These are phyloP conservation scores for Sebastes fasciatus DNA, from an alignment of 2,113 vertebrate genomes.

Conservation along the genomic window DNA sequence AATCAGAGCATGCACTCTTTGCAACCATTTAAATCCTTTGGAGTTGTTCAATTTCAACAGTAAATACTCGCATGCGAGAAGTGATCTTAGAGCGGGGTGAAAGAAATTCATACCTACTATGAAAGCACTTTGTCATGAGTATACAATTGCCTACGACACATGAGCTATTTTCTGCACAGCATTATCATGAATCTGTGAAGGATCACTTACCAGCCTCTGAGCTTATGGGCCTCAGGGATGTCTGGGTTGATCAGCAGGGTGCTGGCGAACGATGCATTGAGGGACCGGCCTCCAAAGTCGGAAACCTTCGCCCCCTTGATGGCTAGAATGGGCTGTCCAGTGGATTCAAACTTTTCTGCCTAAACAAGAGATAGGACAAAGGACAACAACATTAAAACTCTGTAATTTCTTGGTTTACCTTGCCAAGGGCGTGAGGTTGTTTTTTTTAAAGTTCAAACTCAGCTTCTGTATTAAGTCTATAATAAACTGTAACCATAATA, in stretches of 20 bases:
- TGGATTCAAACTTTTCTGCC: slow-evolving; percentile 97
- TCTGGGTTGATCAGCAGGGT: slow-evolving; percentile 95
- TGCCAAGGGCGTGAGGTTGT: not conserved
- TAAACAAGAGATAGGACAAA: slow-evolving; percentile 61
- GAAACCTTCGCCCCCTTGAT: slow-evolving; percentile 95
- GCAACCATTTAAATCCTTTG: slow-evolving; percentile 42
- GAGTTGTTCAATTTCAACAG: slow-evolving; percentile 38
- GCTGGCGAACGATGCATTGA: slow-evolving; percentile 93
- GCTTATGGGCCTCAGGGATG: slow-evolving; percentile 94
- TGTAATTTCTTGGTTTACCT: not conserved
- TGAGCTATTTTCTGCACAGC: slow-evolving; percentile 31
- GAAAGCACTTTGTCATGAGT: not conserved
- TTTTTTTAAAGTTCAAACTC: not conserved
- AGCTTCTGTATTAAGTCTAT: not conserved
- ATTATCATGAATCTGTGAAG: not conserved
- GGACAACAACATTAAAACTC: slow-evolving; percentile 5
- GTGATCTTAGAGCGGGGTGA: not conserved
- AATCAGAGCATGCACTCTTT: slow-evolving; percentile 59
- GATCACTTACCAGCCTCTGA: slow-evolving; percentile 92
- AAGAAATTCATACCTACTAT: slow-evolving; percentile 20
- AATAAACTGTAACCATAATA: not conserved
- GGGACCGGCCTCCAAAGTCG: slow-evolving; percentile 95
- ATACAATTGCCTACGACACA: not conserved
- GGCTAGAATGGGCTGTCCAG: slow-evolving; percentile 92
- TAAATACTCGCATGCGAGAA: slow-evolving; percentile 5